Base-by-base conservation (phyloP, 2,113 vertebrate species). In the Lichenostomus cassidix region DNA sequence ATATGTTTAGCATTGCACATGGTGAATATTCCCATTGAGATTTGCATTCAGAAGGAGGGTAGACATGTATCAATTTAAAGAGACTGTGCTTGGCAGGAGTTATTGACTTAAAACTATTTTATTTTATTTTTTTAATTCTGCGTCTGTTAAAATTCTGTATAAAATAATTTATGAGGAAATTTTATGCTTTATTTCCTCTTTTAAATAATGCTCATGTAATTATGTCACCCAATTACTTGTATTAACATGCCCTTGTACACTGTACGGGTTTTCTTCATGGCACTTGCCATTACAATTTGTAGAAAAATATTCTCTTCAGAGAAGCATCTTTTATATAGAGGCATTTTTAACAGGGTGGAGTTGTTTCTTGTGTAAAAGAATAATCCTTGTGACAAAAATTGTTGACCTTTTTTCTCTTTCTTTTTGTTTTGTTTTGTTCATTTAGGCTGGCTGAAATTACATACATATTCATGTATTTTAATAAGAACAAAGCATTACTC, bases 391-490 rank as follows among this genome's bases (percentile, higher is more conserved):
- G 59, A 92, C 83, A 96, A 94, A 77, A 95, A 89, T 94, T 97
- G 94, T 95, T 98, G 95, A 95, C 96, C 94, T 97, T 91, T 97
- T 96, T 95, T 95, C 91, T 96, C 90, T 97, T 96, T 94, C 95
- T 96, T 95, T 96, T 96, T 95, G 33, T 97, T 97, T 97, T 93
- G 97, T 97, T 98, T 94, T 92, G 77, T 96, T 98, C 91, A 96
- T 97, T 97, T 97, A 97, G 93, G 96, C 97, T 97, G 97, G 97
- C 96, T 97, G 96, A 98, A 98, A 98, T 98, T 97, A 44, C 98
- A 97, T 98, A 97, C 97, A 98, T 98, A 98, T 98, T 98, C 96
- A 98, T 98, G 92, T 96, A 97, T 96, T 97, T 96, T 98, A 97
- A 97, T 98, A 98, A 97, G 97, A 98, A 96, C 93, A 96, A 97